Conservation (phyloP, 2,113 vertebrate species). For the Corydoras sp. region DNA sequence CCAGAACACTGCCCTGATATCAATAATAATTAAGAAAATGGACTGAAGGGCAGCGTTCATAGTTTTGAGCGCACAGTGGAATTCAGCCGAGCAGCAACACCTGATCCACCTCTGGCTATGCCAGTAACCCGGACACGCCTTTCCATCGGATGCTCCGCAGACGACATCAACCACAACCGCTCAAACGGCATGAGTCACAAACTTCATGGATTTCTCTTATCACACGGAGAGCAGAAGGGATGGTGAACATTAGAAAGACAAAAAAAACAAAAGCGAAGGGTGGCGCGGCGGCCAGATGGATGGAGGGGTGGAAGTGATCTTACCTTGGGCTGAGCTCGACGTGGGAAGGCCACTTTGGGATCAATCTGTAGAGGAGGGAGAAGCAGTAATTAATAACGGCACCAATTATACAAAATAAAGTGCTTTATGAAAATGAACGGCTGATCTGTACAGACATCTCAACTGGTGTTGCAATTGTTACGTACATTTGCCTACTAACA, state of each 20-base stretch:
- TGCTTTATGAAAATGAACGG: too few species aligned
- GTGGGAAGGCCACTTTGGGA: slow-evolving; percentile 98
- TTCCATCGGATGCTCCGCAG: background rate
- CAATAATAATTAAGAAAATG: too few species aligned
- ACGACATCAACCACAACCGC: background rate
- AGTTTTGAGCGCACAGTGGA: too few species aligned
- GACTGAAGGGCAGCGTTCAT: too few species aligned
- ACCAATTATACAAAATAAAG: too few species aligned
- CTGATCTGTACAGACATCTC: too few species aligned
- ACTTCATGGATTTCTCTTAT: background rate
- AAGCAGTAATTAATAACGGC: background rate
- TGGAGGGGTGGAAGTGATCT: slow-evolving; percentile 51
- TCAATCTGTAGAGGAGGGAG: slow-evolving; percentile 78
- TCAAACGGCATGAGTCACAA: background rate
- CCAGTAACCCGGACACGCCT: background rate
- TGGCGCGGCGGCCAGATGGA: background rate
- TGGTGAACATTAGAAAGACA: too few species aligned
- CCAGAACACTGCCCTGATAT: too few species aligned
- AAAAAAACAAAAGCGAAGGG: too few species aligned
- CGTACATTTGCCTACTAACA: too few species aligned
- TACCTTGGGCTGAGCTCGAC: slow-evolving; percentile 98
- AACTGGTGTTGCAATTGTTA: too few species aligned
- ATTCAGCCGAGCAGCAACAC: background rate
- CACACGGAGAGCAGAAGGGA: background rate
- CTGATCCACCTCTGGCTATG: background rate